Evolutionary conservation across 2,113 vertebrate genomes (phyloP), one percentile per base, ranked within the genome.

Genomic region (Corythornis madagascariensis): DNA sequence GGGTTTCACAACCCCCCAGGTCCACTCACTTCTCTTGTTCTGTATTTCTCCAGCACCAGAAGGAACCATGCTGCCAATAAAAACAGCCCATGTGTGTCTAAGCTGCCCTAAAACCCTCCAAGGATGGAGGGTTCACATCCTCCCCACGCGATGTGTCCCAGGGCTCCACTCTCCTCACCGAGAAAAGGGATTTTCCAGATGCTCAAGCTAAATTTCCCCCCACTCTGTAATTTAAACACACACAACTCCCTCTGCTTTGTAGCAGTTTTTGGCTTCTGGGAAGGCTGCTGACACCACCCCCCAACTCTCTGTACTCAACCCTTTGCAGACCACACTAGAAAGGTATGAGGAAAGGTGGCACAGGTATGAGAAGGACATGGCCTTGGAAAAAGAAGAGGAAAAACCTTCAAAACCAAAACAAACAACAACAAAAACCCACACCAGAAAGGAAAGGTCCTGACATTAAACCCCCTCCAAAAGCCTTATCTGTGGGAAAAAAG

Each of bases 101-200:
- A 86, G 81, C 81, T 63, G 66, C 52, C 81, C 42, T 64, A 66
- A 83, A 80, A 13, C 28, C 38, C 52, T 66, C 22, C 77, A 61
- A 76, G 29, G 69, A 43, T 9, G 38, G 40, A 38, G 22, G 19
- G 25, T 16, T 83, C 67, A 26, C 83, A 40, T 61, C 59, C 52
- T 71, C 57, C 69, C 69, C 64, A 15, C 2, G 0, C 43, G 38
- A 81, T 26, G 70, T 67, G 42, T 33, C 84, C 74, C 31, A 48
- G 40, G 70, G 74, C 47, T 55, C 76, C 9, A 1, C 26, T 43
- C 25, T 83, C 64, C 87, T 74, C 56, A 13, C 24, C 0, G 11
- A 73, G 52, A 70, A 90, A 60, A 73, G 56, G 69, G 64, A 81
- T 93, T 77, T 86, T 66, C 89, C 83, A 92, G 60, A 48, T 73